A percentile compares a stretch with the other conserved stretches of the same genome.
Conservation (phyloP, 2,113 vertebrate species). For the Mionectes macconnelli region DNA sequence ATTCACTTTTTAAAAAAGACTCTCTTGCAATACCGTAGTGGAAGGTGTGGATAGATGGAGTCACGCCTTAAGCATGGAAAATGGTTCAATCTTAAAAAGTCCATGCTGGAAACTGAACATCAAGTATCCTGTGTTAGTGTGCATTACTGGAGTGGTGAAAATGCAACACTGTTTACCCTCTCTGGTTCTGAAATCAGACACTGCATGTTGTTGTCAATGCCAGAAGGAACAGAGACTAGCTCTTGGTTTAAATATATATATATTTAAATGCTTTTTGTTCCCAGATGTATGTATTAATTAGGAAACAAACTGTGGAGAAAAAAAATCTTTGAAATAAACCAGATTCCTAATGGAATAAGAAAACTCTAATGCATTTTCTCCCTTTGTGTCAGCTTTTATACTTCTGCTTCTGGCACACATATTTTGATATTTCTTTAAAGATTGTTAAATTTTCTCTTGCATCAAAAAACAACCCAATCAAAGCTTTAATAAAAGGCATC, state of each 20-base stretch:
- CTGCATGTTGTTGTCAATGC: background rate
- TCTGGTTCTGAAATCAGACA: background rate
- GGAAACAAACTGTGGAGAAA: background rate
- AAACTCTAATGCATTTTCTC: conserved; percentile 32
- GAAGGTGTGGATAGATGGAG: background rate
- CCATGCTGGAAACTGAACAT: background rate
- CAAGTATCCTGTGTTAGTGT: accelerated
- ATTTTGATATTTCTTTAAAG: conserved; percentile 49
- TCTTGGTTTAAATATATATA: background rate
- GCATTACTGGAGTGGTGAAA: background rate
- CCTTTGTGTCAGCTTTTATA: conserved; percentile 53
- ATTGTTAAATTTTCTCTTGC: conserved; percentile 56
- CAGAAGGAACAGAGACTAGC: background rate
- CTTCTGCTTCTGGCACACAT: background rate
- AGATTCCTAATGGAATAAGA: conserved; percentile 36
- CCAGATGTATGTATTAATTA: background rate
- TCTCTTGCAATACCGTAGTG: accelerated
- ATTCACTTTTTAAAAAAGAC: background rate
- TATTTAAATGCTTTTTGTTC: background rate
- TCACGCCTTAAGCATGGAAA: background rate
- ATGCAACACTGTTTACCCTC: background rate
- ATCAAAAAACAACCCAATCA: conserved; percentile 52
- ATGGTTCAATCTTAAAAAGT: background rate
- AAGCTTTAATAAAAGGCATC: conserved; percentile 61
- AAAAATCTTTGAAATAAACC: conserved; percentile 42